These are phyloP conservation scores for Bursaphelenchus okinawaensis DNA, from an alignment of 2,888 invertebrate species.

Conservation along the genomic window DNA sequence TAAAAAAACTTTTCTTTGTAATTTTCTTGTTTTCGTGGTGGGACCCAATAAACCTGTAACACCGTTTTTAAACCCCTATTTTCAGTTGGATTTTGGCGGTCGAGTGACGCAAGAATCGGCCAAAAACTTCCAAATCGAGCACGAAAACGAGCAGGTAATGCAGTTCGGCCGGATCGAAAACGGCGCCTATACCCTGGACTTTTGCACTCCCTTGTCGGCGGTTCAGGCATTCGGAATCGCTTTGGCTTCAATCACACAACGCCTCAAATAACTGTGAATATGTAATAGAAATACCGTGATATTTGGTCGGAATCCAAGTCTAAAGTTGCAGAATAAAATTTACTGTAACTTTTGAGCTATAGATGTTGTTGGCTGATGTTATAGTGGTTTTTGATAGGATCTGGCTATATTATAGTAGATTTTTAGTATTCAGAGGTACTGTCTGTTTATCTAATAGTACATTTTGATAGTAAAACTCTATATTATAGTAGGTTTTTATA, in stretches of 20 bases:
- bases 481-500: too few species aligned
- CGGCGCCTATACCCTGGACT: slow-evolving; percentile 92
- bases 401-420: too few species aligned
- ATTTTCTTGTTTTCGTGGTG: background rate
- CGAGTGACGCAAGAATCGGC: slow-evolving; percentile 97
- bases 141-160: slow-evolving; percentile 75
- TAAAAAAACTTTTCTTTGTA: too few species aligned
- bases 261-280: slow-evolving; percentile 69
- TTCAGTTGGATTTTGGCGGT: slow-evolving; percentile 93
- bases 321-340: background rate
- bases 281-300: background rate
- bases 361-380: too few species aligned
- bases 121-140: slow-evolving; percentile 89
- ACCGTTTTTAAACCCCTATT: background rate
- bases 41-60: background rate
- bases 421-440: too few species aligned
- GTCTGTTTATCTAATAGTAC: too few species aligned
- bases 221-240: slow-evolving; percentile 97
- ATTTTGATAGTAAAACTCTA: too few species aligned
- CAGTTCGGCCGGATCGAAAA: slow-evolving; percentile 98
- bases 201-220: slow-evolving; percentile 92
- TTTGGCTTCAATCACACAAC: slow-evolving; percentile 87
- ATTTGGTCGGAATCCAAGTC: too few species aligned
- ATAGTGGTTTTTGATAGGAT: too few species aligned
- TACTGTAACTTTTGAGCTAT: too few species aligned